These are phyloP conservation scores for Scaptomyza caliginosa DNA, from an alignment of 2,888 invertebrate genomes.

Conservation along the genomic window DNA sequence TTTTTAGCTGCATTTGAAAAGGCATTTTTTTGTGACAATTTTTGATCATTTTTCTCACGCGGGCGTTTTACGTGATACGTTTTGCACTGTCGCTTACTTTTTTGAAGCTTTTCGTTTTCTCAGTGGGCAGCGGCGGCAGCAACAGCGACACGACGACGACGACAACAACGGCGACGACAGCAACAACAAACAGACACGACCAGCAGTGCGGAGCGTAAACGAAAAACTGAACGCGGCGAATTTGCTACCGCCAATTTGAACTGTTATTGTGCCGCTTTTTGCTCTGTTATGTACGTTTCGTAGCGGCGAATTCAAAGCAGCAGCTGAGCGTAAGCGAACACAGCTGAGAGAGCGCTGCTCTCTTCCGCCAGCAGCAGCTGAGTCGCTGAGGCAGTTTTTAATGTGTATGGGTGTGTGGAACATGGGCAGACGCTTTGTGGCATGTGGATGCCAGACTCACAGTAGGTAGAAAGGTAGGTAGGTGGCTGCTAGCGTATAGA, in stretches of 20 bases:
- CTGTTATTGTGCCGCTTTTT: conserved; percentile 49
- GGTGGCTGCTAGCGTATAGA: conserved; percentile 1
- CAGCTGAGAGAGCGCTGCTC: conserved; percentile 21
- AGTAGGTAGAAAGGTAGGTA: conserved; percentile 18
- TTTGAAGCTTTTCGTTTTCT: conserved; percentile 40
- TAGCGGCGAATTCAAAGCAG: conserved; percentile 61
- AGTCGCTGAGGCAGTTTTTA: conserved; percentile 24
- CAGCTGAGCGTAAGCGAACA: conserved; percentile 43
- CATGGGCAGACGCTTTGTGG: conserved; percentile 51
- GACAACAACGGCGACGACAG: conserved; percentile 47
- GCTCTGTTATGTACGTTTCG: conserved; percentile 35
- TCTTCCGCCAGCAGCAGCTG: conserved; percentile 49
- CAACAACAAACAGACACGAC: conserved; percentile 75
- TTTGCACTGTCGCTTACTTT: conserved; percentile 42
- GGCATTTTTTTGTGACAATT: conserved; percentile 8
- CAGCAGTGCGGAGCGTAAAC: conserved; percentile 73
- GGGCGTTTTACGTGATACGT: conserved; percentile 40
- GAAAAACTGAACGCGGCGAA: conserved; percentile 71
- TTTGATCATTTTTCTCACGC: conserved; percentile 32
- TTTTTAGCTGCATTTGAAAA: neutral
- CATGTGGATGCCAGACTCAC: conserved; percentile 64
- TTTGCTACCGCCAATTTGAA: conserved; percentile 53
- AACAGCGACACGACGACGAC: conserved; percentile 27
- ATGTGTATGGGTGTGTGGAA: conserved; percentile 54
- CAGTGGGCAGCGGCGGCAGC: conserved; percentile 45